These are phyloP conservation scores for Agrilus cyanescens DNA, from an alignment of 2,888 invertebrate species.

Conservation along the genomic window DNA sequence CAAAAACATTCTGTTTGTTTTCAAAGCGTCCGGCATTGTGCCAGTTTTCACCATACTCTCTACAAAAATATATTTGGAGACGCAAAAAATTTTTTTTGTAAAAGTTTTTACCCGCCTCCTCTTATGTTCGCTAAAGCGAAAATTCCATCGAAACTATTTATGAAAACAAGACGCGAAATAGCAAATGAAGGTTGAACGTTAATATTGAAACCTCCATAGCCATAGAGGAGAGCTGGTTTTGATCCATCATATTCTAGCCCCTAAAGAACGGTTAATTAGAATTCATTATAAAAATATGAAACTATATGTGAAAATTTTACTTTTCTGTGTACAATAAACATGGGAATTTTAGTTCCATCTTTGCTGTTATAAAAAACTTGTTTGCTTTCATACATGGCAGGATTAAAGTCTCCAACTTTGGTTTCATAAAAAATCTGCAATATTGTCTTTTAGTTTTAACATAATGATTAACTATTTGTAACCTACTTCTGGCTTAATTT, in stretches of 20 bases:
- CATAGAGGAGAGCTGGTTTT: constrained; percentile 82
- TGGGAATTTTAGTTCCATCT: constrained; percentile 88
- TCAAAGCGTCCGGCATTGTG: constrained; percentile 82
- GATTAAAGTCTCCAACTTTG: constrained; percentile 71
- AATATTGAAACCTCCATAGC: constrained; percentile 95
- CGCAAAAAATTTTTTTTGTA: constrained; percentile 9
- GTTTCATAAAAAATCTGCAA: constrained; percentile 70
- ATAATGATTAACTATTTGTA: constrained; percentile 5
- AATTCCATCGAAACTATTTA: constrained; percentile 80
- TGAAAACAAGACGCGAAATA: constrained; percentile 73
- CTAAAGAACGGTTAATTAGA: constrained; percentile 33
- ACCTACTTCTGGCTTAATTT: constrained; percentile 49
- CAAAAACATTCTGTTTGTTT: constrained; percentile 95
- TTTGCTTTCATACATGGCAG: constrained; percentile 64
- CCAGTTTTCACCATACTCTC: constrained; percentile 97
- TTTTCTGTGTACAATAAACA: constrained; percentile 84
- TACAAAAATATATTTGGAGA: constrained; percentile 28
- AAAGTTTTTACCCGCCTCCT: constrained; percentile 73
- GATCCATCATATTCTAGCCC: constrained; percentile 51
- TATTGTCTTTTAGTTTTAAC: constrained; percentile 2
- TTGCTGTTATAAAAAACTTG: constrained; percentile 90
- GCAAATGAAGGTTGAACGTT: constrained; percentile 85
- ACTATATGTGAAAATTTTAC: constrained; percentile 33
- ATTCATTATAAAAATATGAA: background rate
- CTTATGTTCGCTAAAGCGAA: constrained; percentile 89